phyloP scores from a whole-genome alignment of 2,888 invertebrate species.

The Drosophila tanythrix region DNA sequence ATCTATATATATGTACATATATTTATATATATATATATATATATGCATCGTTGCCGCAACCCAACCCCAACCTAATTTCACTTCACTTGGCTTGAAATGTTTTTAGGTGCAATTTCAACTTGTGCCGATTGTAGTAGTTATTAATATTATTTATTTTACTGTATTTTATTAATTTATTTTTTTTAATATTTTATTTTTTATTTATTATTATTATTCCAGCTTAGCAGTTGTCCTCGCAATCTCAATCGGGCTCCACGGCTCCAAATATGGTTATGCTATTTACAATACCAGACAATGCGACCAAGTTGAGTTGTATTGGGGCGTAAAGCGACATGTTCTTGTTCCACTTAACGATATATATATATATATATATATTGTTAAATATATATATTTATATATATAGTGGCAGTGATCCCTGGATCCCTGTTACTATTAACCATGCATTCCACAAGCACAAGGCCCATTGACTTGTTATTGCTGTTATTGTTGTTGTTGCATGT shows the following conservation, averaged over 20 bases:
- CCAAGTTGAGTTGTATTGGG: slow-evolving; percentile 73
- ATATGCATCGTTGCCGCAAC: background rate
- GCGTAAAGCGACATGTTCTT: slow-evolving; percentile 77
- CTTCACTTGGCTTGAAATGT: background rate
- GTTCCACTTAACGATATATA: slow-evolving; percentile 55
- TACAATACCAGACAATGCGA: slow-evolving; percentile 42
- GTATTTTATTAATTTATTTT: too few species aligned
- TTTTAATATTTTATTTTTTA: background rate
- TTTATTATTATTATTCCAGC: background rate
- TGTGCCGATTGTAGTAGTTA: background rate
- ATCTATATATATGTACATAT: background rate
- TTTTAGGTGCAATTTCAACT: background rate
- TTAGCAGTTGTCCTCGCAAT: slow-evolving; percentile 8
- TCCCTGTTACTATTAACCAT: slow-evolving; percentile 21
- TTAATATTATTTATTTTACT: background rate
- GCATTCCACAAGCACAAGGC: slow-evolving; percentile 44
- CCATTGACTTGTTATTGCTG: slow-evolving; percentile 47
- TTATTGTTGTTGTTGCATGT: slow-evolving; percentile 36
- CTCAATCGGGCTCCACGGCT: background rate
- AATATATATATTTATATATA: background rate
- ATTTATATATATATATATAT: background rate
- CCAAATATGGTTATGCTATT: slow-evolving; percentile 34
- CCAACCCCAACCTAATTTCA: background rate
- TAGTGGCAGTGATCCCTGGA: slow-evolving; percentile 24
- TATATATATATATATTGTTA: background rate